Conservation (phyloP, 2,888 invertebrate species). For the Lepeophtheirus nordmannii region DNA sequence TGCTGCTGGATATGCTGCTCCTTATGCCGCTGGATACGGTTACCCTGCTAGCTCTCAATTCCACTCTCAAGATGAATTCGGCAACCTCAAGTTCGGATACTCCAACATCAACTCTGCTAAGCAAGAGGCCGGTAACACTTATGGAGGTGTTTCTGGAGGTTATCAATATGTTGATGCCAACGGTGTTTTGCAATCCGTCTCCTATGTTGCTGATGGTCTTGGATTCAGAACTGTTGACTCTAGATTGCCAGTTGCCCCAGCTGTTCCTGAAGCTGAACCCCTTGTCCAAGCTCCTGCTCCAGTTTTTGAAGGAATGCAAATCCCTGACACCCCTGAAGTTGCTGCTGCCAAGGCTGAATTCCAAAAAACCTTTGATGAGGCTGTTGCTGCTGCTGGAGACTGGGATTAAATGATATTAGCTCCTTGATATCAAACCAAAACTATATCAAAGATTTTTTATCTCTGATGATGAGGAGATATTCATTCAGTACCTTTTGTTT, state of each 20-base stretch:
- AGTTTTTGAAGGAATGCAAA: background rate
- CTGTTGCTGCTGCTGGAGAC: background rate
- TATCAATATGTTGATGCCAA: slow-evolving; percentile 22
- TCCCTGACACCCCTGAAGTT: slow-evolving; percentile 20
- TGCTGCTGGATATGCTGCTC: slow-evolving; percentile 1
- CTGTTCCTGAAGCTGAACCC: background rate
- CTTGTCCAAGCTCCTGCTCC: slow-evolving; percentile 9
- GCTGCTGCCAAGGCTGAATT: slow-evolving; percentile 22
- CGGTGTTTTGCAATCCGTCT: slow-evolving; percentile 3
- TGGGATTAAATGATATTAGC: background rate
- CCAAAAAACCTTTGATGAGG: slow-evolving; percentile 18
- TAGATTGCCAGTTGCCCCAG: slow-evolving; percentile 19
- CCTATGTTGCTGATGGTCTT: slow-evolving; percentile 21
- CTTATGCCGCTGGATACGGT: background rate
- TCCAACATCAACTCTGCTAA: slow-evolving; percentile 23
- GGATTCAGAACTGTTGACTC: slow-evolving; percentile 16
- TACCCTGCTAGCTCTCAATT: background rate
- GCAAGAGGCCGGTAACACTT: slow-evolving; percentile 17
- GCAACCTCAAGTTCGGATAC: slow-evolving; percentile 22
- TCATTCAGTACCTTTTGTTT: background rate
- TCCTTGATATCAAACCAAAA: background rate
- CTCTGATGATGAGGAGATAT: background rate
- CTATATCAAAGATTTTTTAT: background rate
- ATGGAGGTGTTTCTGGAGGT: slow-evolving; percentile 17
- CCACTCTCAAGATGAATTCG: slow-evolving; percentile 15